Evolutionary conservation across 2,888 invertebrate genomes (phyloP).

Genomic region (Thyatira batis): DNA sequence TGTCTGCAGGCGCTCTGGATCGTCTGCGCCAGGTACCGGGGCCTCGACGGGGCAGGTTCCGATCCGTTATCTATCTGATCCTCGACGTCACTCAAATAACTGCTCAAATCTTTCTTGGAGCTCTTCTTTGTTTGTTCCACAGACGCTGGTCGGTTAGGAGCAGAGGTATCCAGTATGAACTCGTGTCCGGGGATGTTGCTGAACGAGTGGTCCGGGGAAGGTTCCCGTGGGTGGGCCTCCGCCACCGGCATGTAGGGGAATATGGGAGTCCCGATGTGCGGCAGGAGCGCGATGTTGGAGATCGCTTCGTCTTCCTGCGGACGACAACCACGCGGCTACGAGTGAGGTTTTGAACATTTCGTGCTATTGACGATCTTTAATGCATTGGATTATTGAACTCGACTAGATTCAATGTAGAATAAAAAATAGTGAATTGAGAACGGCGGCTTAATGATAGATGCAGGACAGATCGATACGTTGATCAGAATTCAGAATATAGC

Average conservation of each 20-base stretch:
- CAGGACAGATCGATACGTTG: too few species aligned
- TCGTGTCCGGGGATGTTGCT: constrained; percentile 29
- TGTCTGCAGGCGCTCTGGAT: not conserved
- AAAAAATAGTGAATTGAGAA: too few species aligned
- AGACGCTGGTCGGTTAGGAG: not conserved
- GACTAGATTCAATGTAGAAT: too few species aligned
- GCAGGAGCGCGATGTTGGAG: not conserved
- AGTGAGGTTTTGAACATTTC: too few species aligned
- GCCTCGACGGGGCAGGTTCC: not conserved
- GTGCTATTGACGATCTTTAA: too few species aligned
- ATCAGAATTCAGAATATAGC: too few species aligned
- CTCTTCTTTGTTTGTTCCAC: not conserved
- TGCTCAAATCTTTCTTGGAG: not conserved
- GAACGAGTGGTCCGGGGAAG: constrained; percentile 16
- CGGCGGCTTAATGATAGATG: too few species aligned
- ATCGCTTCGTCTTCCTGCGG: not conserved
- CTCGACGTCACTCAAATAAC: not conserved
- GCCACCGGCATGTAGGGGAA: not conserved
- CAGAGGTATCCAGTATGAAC: constrained; percentile 19
- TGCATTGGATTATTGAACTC: too few species aligned
- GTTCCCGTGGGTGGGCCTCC: not conserved
- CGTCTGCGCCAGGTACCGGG: not conserved
- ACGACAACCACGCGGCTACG: too few species aligned
- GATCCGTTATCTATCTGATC: not conserved
- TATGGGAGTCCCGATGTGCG: not conserved